These are phyloP conservation scores for Hippolais icterina DNA, from an alignment of 2,113 vertebrate species.

Conservation along the genomic window DNA sequence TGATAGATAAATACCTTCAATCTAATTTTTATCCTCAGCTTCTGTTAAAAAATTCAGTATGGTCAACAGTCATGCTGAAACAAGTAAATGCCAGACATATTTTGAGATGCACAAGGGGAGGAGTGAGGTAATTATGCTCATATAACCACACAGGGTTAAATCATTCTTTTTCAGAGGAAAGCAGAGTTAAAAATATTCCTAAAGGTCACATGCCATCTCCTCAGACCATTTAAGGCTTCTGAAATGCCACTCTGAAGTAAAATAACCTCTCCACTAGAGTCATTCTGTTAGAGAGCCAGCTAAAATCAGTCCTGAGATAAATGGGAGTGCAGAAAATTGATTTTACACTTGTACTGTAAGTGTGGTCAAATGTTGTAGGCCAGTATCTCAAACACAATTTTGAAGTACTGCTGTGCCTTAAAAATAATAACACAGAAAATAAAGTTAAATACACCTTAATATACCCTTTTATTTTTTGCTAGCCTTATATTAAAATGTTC, in stretches of 20 bases:
- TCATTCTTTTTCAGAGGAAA: slow-evolving; percentile 52
- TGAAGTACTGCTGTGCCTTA: not conserved
- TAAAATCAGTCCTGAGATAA: slow-evolving; percentile 76
- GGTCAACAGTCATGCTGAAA: not conserved
- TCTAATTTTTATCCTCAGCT: not conserved
- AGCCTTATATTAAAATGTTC: slow-evolving; percentile 13
- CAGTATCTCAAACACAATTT: slow-evolving; percentile 63
- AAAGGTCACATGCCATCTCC: slow-evolving; percentile 76
- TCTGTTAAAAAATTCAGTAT: not conserved
- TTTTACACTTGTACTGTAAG: slow-evolving; percentile 77
- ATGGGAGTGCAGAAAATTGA: slow-evolving; percentile 78
- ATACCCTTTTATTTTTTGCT: not conserved
- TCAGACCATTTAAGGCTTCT: slow-evolving; percentile 74
- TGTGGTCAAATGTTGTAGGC: slow-evolving; percentile 76
- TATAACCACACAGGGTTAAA: slow-evolving; percentile 61
- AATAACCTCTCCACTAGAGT: slow-evolving; percentile 77
- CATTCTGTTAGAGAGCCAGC: slow-evolving; percentile 74
- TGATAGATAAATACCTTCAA: not conserved
- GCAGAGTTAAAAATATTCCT: slow-evolving; percentile 72
- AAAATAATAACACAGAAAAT: slow-evolving; percentile 52
- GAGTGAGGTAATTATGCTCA: not conserved
- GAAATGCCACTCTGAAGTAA: slow-evolving; percentile 77
- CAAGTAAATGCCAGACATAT: not conserved
- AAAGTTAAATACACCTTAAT: slow-evolving; percentile 55
- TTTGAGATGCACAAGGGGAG: not conserved